These are phyloP conservation scores for Heteromurus nitidus DNA, from an alignment of 2,888 invertebrate species.

Conservation along the genomic window DNA sequence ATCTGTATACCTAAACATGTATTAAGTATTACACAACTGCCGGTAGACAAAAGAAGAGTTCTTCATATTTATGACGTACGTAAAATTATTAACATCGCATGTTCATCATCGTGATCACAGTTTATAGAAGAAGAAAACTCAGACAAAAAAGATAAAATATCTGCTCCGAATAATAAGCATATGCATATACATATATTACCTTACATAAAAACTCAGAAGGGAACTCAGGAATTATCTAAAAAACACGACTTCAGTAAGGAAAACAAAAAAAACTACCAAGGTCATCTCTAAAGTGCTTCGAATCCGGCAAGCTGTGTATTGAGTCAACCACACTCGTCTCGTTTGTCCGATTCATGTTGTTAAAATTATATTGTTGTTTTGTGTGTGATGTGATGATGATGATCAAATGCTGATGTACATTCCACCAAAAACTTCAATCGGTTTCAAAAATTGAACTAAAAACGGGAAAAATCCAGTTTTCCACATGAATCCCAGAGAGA, in stretches of 20 bases:
- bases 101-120: background rate
- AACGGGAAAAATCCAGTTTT: too few relatives aligned
- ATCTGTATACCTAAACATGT: too few relatives aligned
- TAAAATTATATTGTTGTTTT: slow-evolving; percentile 19
- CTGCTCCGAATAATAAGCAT: slow-evolving; percentile 9
- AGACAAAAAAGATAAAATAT: background rate
- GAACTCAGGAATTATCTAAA: slow-evolving; percentile 44
- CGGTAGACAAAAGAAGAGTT: background rate
- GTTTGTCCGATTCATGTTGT: background rate
- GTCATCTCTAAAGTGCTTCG: slow-evolving; percentile 41
- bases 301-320: slow-evolving; percentile 1
- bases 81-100: slow-evolving; percentile 19
- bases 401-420: background rate
- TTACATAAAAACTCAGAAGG: slow-evolving; percentile 3
- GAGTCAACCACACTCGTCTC: too few relatives aligned
- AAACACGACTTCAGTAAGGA: slow-evolving; percentile 24
- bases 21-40: background rate
- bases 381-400: slow-evolving; percentile 32
- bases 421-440: background rate
- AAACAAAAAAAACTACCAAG: slow-evolving; percentile 19
- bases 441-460: background rate
- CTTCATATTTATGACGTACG: background rate
- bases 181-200: too few relatives aligned
- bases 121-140: background rate
- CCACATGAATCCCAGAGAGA: too few relatives aligned